Evolutionary conservation across 2,113 vertebrate genomes (phyloP).

Genomic region (Meleagris gallopavo): DNA sequence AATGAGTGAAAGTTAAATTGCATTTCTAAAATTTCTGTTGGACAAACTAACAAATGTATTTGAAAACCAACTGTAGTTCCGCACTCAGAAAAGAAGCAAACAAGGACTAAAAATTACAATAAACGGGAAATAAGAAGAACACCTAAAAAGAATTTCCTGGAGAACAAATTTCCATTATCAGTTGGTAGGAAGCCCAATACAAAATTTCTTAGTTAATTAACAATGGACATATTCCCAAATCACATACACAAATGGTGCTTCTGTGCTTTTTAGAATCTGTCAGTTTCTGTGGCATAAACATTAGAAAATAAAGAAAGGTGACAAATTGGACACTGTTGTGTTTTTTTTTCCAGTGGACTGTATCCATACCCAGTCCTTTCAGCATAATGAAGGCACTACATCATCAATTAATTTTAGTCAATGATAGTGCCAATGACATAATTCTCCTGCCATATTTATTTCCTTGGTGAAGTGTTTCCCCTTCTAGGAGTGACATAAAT

Average conservation of each 20-base stretch:
- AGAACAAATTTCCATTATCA: neutral
- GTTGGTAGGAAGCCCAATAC: neutral
- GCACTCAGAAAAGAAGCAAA: slow-evolving; percentile 19
- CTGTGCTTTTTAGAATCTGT: neutral
- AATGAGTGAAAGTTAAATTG: neutral
- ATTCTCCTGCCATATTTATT: slow-evolving; percentile 29
- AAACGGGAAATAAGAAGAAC: neutral
- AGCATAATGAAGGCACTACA: slow-evolving; percentile 47
- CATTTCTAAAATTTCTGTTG: neutral
- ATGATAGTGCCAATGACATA: slow-evolving; percentile 36
- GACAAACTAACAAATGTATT: slow-evolving; percentile 9
- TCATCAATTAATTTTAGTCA: slow-evolving; percentile 58
- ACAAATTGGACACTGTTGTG: neutral
- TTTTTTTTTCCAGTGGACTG: slow-evolving; percentile 40
- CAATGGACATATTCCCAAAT: neutral
- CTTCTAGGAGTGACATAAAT: neutral
- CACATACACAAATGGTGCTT: neutral
- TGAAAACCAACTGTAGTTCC: slow-evolving; percentile 5
- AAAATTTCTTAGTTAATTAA: neutral
- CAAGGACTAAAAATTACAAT: neutral
- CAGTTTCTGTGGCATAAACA: slow-evolving; percentile 1
- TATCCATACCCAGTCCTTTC: slow-evolving; percentile 26
- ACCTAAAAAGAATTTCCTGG: neutral
- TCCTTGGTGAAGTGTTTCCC: neutral
- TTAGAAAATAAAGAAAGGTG: slow-evolving; percentile 10